These are phyloP conservation scores for Lithophane ornitopus DNA, from an alignment of 2,888 invertebrate species.

Conservation along the genomic window DNA sequence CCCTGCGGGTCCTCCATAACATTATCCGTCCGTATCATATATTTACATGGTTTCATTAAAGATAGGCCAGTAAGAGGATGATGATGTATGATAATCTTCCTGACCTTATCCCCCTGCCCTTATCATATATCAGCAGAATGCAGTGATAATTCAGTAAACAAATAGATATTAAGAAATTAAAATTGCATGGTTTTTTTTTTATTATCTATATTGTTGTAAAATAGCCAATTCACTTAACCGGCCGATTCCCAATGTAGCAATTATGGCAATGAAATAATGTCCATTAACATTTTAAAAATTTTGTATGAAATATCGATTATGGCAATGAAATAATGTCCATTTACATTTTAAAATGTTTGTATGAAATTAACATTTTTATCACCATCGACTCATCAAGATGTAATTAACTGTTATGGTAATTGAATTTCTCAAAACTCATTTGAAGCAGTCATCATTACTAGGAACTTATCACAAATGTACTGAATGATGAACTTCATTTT, in stretches of 20 bases:
- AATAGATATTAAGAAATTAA: neutral
- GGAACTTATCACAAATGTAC: neutral
- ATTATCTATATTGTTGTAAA: neutral
- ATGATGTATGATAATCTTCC: neutral
- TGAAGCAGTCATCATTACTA: slow-evolving; percentile 9
- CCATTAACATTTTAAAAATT: too few species aligned
- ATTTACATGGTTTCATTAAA: neutral
- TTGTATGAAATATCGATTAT: slow-evolving; percentile 17
- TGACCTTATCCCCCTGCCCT: too few species aligned
- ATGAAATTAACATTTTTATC: slow-evolving; percentile 29
- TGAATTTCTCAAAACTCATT: slow-evolving; percentile 5
- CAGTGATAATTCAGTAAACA: neutral
- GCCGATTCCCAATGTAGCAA: too few species aligned
- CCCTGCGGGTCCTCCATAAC: too few species aligned
- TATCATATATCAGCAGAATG: neutral
- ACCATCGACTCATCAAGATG: neutral
- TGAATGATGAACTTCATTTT: neutral
- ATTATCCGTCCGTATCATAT: too few species aligned
- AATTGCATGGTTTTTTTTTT: neutral
- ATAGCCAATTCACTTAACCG: neutral
- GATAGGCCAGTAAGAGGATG: neutral
- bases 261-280: slow-evolving; percentile 2
- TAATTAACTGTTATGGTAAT: neutral
- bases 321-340: neutral
- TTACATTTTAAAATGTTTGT: neutral